phyloP scores from a whole-genome alignment of 2,113 vertebrate genomes.

The Xenotilapia caudafasciata region DNA sequence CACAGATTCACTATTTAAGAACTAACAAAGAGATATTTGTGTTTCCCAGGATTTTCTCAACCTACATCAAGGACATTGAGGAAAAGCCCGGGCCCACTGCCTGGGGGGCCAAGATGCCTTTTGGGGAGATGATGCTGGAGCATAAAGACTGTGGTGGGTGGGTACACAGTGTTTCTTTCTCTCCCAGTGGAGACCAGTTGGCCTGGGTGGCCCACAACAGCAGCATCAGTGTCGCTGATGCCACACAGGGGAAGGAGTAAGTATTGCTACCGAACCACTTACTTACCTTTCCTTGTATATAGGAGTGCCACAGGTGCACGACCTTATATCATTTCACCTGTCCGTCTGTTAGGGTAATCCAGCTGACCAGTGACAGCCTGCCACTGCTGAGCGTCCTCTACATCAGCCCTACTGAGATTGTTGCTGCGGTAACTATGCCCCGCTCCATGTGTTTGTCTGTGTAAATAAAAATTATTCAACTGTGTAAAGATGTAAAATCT shows the following conservation, averaged over 20 bases:
- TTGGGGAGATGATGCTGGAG: constrained; percentile 75
- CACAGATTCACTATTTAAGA: not conserved
- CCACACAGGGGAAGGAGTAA: constrained; percentile 71
- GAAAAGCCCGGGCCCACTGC: constrained; percentile 76
- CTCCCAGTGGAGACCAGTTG: constrained; percentile 71
- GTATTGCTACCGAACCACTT: not conserved
- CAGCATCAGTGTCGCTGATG: constrained; percentile 68
- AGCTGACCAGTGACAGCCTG: constrained; percentile 60
- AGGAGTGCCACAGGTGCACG: not conserved
- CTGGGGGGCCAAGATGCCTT: constrained; percentile 79
- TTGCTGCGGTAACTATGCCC: constrained; percentile 62
- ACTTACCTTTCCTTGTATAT: not conserved
- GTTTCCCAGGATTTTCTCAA: constrained; percentile 68
- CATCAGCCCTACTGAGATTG: constrained; percentile 63
- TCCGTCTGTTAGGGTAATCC: constrained; percentile 56
- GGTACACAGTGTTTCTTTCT: constrained; percentile 78
- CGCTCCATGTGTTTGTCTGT: not conserved
- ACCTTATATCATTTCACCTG: not conserved
- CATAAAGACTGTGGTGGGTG: constrained; percentile 76
- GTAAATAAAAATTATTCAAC: not conserved
- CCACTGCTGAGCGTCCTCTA: constrained; percentile 63
- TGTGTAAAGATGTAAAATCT: not conserved
- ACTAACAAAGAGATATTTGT: not conserved
- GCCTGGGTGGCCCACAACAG: constrained; percentile 78
- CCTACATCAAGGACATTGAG: constrained; percentile 80